These are phyloP conservation scores for Antennarius striatus DNA, from an alignment of 2,113 vertebrate genomes.

Conservation along the genomic window DNA sequence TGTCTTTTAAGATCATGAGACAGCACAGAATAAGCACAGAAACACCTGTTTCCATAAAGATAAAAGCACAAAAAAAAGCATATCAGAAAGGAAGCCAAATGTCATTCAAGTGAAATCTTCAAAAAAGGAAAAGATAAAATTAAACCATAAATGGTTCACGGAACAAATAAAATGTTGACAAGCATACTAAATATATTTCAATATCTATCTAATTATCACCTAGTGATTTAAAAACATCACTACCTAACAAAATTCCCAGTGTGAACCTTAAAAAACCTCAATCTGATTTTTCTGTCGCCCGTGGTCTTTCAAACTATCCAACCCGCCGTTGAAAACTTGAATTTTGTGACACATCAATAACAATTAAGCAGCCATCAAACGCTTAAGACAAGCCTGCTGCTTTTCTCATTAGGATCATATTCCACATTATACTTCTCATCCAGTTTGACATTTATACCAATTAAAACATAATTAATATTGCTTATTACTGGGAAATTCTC, in stretches of 20 bases:
- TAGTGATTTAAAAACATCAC: neutral
- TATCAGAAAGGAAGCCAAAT: too few relatives aligned
- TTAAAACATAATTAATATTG: conserved; percentile 81
- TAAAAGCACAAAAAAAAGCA: too few relatives aligned
- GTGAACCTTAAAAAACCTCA: neutral
- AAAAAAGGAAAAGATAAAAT: conserved; percentile 17
- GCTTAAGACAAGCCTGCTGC: conserved; percentile 58
- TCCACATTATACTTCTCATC: conserved; percentile 68
- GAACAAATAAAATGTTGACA: conserved; percentile 20
- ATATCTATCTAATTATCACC: neutral
- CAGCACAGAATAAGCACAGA: too few relatives aligned
- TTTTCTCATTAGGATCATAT: conserved; percentile 72
- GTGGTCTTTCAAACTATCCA: conserved; percentile 15
- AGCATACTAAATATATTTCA: neutral
- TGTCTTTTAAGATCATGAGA: too few relatives aligned
- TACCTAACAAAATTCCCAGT: neutral
- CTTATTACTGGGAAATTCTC: conserved; percentile 79
- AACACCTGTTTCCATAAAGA: too few relatives aligned
- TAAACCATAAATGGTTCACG: too few relatives aligned
- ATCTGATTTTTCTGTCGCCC: conserved; percentile 8
- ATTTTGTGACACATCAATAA: conserved; percentile 76
- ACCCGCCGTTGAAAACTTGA: conserved; percentile 18
- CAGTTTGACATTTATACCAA: conserved; percentile 80
- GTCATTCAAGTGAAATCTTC: too few relatives aligned
- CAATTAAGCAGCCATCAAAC: conserved; percentile 76